Evolutionary conservation across 2,113 vertebrate genomes (phyloP).

Genomic region (Seriola dumerili): DNA sequence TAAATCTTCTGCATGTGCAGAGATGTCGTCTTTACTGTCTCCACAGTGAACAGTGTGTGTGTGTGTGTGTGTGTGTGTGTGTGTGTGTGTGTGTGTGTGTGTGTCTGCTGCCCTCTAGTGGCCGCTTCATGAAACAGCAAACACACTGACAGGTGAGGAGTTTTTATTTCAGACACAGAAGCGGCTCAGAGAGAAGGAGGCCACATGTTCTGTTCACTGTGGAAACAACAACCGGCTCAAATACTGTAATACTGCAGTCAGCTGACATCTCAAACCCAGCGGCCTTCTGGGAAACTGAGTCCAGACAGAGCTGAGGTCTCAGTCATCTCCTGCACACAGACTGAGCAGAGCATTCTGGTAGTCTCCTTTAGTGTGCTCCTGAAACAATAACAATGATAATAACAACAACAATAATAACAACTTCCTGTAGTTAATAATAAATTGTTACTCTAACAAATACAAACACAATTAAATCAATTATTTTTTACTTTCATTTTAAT

Average conservation of each 20-base stretch:
- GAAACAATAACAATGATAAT: neutral
- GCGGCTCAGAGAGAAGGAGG: constrained; percentile 1
- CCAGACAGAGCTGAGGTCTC: constrained; percentile 53
- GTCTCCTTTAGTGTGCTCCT: constrained; percentile 98
- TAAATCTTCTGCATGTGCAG: too few species aligned
- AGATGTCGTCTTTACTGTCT: too few species aligned
- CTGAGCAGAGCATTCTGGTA: constrained; percentile 95
- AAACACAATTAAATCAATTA: too few species aligned
- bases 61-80: too few species aligned
- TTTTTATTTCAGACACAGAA: constrained; percentile 52
- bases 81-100: too few species aligned
- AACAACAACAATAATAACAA: too few species aligned
- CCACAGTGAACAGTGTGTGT: too few species aligned
- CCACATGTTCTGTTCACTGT: neutral
- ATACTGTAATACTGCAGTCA: constrained; percentile 27
- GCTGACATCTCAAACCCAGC: neutral
- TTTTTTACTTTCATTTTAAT: too few species aligned
- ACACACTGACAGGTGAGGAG: neutral
- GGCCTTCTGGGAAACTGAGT: constrained; percentile 45
- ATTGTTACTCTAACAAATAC: too few species aligned
- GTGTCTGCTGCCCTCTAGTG: constrained; percentile 70
- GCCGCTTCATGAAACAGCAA: neutral
- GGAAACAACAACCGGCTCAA: neutral
- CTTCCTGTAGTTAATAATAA: too few species aligned
- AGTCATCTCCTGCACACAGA: constrained; percentile 96